These are phyloP conservation scores for Ceratothoa steindachneri DNA, from an alignment of 2,888 invertebrate species.

Conservation along the genomic window DNA sequence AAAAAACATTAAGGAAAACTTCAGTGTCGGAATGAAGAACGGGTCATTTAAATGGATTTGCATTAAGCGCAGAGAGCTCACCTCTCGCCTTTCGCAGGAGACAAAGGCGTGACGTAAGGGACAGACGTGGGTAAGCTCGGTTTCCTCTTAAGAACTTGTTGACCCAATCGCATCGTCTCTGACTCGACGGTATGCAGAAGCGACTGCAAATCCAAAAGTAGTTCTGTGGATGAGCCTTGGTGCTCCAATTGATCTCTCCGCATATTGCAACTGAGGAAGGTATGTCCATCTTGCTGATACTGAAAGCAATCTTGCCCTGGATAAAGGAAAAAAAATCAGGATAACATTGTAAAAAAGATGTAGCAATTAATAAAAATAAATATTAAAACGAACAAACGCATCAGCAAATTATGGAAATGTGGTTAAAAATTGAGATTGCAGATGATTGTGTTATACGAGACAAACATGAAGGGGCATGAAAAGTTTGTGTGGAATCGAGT, in stretches of 20 bases:
- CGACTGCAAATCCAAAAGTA: conserved; percentile 46
- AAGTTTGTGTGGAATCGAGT: too few relatives aligned
- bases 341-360: too few relatives aligned
- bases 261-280: conserved; percentile 49
- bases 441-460: too few relatives aligned
- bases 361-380: neutral
- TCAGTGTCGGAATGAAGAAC: too few relatives aligned
- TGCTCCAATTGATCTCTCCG: conserved; percentile 45
- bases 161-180: conserved; percentile 57
- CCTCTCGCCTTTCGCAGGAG: conserved; percentile 31
- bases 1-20: too few relatives aligned
- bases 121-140: conserved; percentile 28
- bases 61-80: too few relatives aligned
- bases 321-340: conserved; percentile 2
- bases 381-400: too few relatives aligned
- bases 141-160: conserved; percentile 53
- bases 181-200: conserved; percentile 53
- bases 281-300: conserved; percentile 49
- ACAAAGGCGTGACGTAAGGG: conserved; percentile 34
- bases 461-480: too few relatives aligned
- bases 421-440: too few relatives aligned
- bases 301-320: conserved; percentile 49
- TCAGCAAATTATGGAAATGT: too few relatives aligned
- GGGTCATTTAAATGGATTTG: too few relatives aligned
- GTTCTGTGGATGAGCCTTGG: conserved; percentile 44